Conservation (phyloP, 2,888 invertebrate genomes). For the Atethmia centrago region DNA sequence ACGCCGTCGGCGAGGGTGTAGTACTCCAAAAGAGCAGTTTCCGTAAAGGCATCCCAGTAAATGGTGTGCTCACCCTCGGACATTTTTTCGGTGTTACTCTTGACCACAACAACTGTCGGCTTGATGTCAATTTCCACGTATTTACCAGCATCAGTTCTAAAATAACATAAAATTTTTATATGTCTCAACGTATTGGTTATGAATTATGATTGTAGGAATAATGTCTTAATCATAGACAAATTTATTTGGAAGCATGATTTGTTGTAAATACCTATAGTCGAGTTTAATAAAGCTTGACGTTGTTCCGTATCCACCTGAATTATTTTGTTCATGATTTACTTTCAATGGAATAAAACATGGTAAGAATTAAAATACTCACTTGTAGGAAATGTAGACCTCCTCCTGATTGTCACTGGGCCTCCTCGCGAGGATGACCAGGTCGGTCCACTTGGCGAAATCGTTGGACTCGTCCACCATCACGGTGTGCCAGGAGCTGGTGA, state of each 20-base stretch:
- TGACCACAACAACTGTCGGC: slow-evolving; percentile 79
- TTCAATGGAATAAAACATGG: neutral
- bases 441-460: slow-evolving; percentile 66
- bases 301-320: neutral
- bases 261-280: neutral
- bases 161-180: neutral
- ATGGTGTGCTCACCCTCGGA: slow-evolving; percentile 77
- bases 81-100: slow-evolving; percentile 82
- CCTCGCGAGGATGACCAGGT: slow-evolving; percentile 81
- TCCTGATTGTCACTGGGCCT: slow-evolving; percentile 76
- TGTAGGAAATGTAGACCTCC: slow-evolving; percentile 85
- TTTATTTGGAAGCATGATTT: neutral
- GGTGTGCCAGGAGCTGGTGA: slow-evolving; percentile 91
- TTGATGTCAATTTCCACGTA: slow-evolving; percentile 81
- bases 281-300: neutral
- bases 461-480: slow-evolving; percentile 87
- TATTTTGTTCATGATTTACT: neutral
- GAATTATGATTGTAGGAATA: neutral
- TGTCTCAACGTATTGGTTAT: neutral
- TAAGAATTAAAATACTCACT: slow-evolving; percentile 71
- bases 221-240: neutral
- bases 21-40: slow-evolving; percentile 82
- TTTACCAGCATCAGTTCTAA: slow-evolving; percentile 77
- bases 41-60: slow-evolving; percentile 83
- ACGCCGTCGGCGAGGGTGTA: slow-evolving; percentile 75